Evolutionary conservation across 2,797 vertebrate species (phyloP).

Genomic region (Acomys russatus): DNA sequence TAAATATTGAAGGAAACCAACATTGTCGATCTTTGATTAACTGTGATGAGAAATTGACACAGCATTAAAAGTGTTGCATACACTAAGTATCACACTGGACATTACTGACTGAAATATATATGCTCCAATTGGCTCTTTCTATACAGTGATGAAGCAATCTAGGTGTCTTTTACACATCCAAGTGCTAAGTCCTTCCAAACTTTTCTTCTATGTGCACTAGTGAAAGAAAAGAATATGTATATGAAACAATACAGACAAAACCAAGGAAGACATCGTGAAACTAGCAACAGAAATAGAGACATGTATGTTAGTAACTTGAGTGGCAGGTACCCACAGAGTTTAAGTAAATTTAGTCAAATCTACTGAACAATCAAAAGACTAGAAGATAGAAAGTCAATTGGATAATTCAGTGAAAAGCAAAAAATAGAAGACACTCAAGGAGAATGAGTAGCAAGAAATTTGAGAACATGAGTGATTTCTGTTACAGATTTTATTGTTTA

Average conservation of each 20-base stretch:
- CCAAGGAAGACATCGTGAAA: too few relatives aligned
- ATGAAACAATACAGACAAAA: not conserved
- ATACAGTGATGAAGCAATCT: not conserved
- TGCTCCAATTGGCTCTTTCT: not conserved
- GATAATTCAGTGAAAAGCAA: not conserved
- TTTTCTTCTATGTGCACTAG: not conserved
- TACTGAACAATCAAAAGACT: not conserved
- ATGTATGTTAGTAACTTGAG: not conserved
- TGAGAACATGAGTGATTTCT: not conserved
- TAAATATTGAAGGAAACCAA: not conserved
- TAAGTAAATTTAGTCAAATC: not conserved
- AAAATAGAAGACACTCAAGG: not conserved
- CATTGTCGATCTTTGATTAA: not conserved
- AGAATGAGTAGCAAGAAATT: not conserved
- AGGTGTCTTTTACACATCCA: not conserved
- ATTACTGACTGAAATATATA: not conserved
- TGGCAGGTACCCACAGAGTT: accelerated
- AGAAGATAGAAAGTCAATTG: not conserved
- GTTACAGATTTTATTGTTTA: not conserved
- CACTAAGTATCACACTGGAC: not conserved
- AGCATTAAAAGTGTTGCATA: not conserved
- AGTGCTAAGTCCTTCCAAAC: not conserved
- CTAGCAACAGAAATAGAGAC: not conserved
- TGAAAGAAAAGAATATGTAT: not conserved
- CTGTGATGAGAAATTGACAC: not conserved